Conservation (phyloP, 2,888 invertebrate species). For the Notodonta ziczac region DNA sequence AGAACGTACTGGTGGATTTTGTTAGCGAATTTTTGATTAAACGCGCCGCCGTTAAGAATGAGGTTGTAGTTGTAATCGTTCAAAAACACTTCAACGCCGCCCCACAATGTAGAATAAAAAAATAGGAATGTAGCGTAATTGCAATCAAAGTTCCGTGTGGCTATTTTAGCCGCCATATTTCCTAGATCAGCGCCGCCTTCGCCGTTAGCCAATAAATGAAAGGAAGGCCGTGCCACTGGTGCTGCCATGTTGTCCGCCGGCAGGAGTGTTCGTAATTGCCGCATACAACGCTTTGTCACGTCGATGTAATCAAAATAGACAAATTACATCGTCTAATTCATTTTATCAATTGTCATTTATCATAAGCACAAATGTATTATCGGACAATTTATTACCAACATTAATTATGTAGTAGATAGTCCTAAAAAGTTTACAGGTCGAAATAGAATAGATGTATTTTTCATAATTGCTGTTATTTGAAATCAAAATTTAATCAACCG, state of each 20-base stretch:
- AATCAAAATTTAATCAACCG: no score
- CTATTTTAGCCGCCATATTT: constrained; percentile 58
- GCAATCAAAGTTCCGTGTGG: constrained; percentile 62
- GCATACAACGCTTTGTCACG: constrained; percentile 9
- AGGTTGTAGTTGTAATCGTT: constrained; percentile 52
- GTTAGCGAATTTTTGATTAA: constrained; percentile 38
- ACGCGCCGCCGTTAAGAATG: constrained; percentile 48
- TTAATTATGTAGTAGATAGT: no score
- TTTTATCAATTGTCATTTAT: constrained; percentile 32
- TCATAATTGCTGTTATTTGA: no score
- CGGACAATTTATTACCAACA: not conserved
- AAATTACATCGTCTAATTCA: constrained; percentile 9
- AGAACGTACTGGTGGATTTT: constrained; percentile 57
- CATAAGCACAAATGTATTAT: constrained; percentile 8
- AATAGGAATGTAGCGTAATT: constrained; percentile 60
- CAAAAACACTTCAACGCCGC: constrained; percentile 56
- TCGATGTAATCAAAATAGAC: constrained; percentile 14
- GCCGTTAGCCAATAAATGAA: constrained; percentile 16
- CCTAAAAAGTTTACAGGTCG: no score
- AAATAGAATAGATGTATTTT: no score
- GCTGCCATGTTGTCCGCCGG: constrained; percentile 21
- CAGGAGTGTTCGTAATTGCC: constrained; percentile 15
- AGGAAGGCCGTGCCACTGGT: constrained; percentile 11
- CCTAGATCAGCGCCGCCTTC: constrained; percentile 40
- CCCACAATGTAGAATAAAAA: constrained; percentile 55